Evolutionary conservation across 2,113 vertebrate genomes (phyloP), one percentile per base, ranked within the genome.

Genomic region (Lagenorhynchus albirostris): DNA sequence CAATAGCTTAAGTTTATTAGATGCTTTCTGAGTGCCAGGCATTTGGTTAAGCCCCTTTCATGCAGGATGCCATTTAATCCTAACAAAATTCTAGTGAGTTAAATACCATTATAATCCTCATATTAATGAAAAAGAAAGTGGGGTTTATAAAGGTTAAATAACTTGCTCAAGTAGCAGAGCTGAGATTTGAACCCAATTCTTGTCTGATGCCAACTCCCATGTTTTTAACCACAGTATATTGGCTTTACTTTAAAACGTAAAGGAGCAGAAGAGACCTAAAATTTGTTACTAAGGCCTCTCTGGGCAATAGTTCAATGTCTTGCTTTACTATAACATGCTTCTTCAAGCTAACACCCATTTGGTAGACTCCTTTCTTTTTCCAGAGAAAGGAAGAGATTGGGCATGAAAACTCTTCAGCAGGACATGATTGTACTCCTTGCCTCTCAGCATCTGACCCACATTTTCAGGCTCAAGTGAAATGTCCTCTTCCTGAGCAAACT

Each of bases 141-240:
- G 89, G 53, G 38, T 93, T 97, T 91, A 67, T 77, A 86, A 97
- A 96, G 63, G 17, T 87, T 93, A 65, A 88, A 87, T 73, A 62
- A 93, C 53, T 89, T 91, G 60, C 47, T 94, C 17, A 44, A 82
- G 44, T 73, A 95, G 71, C 79, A 70, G 31, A 86, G 6, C 23
- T 93, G 26, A 85, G 81, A 92, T 55, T 65, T 97, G 88, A 96
- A 91, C 63, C 47, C 60, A 63, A n/a, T 70, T 74, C 21, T 62
- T 95, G 25, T 68, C 77, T 96, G 76, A 91, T 74, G 29, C 23
- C 63, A 62, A 77, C n/a, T 63, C 15, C 31, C 12, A 20, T 58
- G 47, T 14, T 65, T 96, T 67, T 65, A 25, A n/a, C 3, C 60
- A 68, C 8, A 71, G n/a, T 29, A 11, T 70, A 6, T 88, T 92